Evolutionary conservation across 2,888 invertebrate genomes (phyloP), one percentile per base, ranked within the genome.

Genomic region (Scaptomyza reducta): DNA sequence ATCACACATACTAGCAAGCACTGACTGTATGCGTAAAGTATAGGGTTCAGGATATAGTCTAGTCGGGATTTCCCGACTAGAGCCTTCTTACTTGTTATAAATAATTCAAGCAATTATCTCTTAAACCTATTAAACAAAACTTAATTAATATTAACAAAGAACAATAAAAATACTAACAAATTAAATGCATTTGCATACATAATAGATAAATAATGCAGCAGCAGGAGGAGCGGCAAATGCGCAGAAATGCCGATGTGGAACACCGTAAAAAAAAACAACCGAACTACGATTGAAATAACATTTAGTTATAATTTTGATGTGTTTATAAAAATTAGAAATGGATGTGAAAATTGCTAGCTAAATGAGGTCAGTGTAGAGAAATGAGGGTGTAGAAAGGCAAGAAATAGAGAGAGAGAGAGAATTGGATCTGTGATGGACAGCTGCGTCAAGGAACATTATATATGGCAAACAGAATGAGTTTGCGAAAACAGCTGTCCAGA

Each of bases 101-200:
- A n/a, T n/a, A n/a, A n/a, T n/a, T n/a, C n/a, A n/a, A n/a, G n/a
- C n/a, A n/a, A n/a, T n/a, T n/a, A n/a, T n/a, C n/a, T n/a, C n/a
- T n/a, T n/a, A n/a, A n/a, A n/a, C n/a, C n/a, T n/a, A n/a, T n/a
- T n/a, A n/a, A n/a, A n/a, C n/a, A n/a, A n/a, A n/a, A n/a, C n/a
- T n/a, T n/a, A n/a, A n/a, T n/a, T n/a, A n/a, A n/a, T n/a, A n/a
- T n/a, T n/a, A n/a, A n/a, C n/a, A n/a, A n/a, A n/a, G n/a, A n/a
- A n/a, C n/a, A n/a, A n/a, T n/a, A n/a, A n/a, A n/a, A n/a, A n/a
- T n/a, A n/a, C n/a, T n/a, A n/a, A n/a, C n/a, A n/a, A n/a, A 89
- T 88, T 88, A 89, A 88, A 89, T 88, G 87, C 85, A 89, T 89
- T 87, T 89, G 89, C 89, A 88, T 89, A 82, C 80, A 87, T 80